Evolutionary conservation across 1,140 invertebrate species (phyloP), one percentile per base, ranked within the genome.

Genomic region (Brachionus sp.): DNA sequence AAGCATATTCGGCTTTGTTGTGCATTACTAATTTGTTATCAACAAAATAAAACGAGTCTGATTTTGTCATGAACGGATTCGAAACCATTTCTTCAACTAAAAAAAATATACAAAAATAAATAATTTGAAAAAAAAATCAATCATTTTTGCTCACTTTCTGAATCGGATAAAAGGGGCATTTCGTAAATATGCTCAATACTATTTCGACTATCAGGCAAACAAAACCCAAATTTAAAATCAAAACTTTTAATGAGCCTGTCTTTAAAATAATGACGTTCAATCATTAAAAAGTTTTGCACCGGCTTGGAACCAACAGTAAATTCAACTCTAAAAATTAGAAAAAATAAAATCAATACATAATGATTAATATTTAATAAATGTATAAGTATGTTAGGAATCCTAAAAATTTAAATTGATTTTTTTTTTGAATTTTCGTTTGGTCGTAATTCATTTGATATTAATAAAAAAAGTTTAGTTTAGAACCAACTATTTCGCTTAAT

Each of bases 141-240:
- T n/a, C n/a, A n/a, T n/a, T n/a, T n/a, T n/a, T n/a, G 87, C 91
- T 92, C 92, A 98, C 96, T 93, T 86, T 96, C 90, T 87, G 95
- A 93, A 64, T 92, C 90, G 85, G 93, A 92, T 84, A 99, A 90
- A 70, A 92, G 91, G 46, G 97, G 97, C 91, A 99, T 98, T 89
- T 98, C 95, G 89, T 99, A 99, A 89, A 99, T 98, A 89, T 98
- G 97, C 90, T 99, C 97, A 88, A 96, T 97, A 5, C 96, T 97
- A 88, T 98, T 99, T 86, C 93, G 93, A 84, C 95, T 98, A 88
- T 96, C 95, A 35, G 97, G 97, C 90, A 99, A 98, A 87, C 96
- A 98, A 89, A 98, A 99, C 62, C 96, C 96, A 92, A 99, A 99
- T 88, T 98, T 95, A 92, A 99, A 99, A 88, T 99, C 97, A 90